These are phyloP conservation scores for Agonopterix alstromeriana DNA, from an alignment of 2,888 invertebrate species.

Conservation along the genomic window DNA sequence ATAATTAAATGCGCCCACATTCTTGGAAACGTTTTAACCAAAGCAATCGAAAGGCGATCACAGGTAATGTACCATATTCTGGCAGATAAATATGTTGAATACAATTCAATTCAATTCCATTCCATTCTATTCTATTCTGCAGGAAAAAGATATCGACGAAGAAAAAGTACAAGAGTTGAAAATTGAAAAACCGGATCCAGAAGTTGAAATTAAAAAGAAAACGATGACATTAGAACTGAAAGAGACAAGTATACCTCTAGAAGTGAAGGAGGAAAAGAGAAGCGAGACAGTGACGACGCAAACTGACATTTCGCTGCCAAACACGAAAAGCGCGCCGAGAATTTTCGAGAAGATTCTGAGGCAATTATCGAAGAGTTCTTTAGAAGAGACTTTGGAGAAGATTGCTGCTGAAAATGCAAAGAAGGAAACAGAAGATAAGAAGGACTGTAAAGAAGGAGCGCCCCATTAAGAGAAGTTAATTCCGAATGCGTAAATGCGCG, in stretches of 20 bases:
- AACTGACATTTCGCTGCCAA: constrained; percentile 66
- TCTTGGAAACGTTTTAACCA: constrained; percentile 49
- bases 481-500: too few species aligned
- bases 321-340: constrained; percentile 65
- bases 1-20: constrained; percentile 65
- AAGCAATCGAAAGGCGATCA: constrained; percentile 52
- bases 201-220: constrained; percentile 37
- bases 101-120: too few species aligned
- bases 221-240: constrained; percentile 50
- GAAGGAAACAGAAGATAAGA: background rate
- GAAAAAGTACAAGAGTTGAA: constrained; percentile 26
- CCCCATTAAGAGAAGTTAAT: too few species aligned
- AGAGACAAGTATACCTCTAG: constrained; percentile 44
- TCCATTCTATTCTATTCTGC: too few species aligned
- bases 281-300: constrained; percentile 57
- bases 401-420: constrained; percentile 13
- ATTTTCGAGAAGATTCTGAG: constrained; percentile 65
- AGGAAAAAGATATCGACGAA: constrained; percentile 20
- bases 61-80: too few species aligned
- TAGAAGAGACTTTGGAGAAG: constrained; percentile 34
- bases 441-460: background rate
- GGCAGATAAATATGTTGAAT: too few species aligned
- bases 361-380: constrained; percentile 55
- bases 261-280: constrained; percentile 40
- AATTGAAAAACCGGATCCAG: constrained; percentile 15